phyloP scores from a whole-genome alignment of 2,888 invertebrate genomes.

The Polydrusus cervinus region DNA sequence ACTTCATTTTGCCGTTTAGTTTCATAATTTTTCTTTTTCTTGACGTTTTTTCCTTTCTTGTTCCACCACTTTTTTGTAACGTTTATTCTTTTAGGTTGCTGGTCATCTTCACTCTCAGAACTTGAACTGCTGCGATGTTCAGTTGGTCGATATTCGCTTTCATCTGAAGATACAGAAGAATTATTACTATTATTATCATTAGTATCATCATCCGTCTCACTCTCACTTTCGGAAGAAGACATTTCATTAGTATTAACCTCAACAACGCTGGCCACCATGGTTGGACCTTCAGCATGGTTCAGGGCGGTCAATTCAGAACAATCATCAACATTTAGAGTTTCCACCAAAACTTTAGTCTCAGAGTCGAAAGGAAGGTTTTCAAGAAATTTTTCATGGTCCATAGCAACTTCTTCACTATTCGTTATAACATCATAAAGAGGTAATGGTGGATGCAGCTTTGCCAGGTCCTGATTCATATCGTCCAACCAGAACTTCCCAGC shows the following conservation, averaged over 20 bases:
- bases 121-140: background rate
- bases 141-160: background rate
- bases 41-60: slow-evolving; percentile 4
- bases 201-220: slow-evolving; percentile 15
- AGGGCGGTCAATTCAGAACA: slow-evolving; percentile 29
- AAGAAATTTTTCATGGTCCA: slow-evolving; percentile 13
- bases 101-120: background rate
- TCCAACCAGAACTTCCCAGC: background rate
- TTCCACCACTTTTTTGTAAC: background rate
- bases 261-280: slow-evolving; percentile 30
- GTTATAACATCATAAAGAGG: slow-evolving; percentile 1
- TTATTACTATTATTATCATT: slow-evolving; percentile 13
- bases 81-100: background rate
- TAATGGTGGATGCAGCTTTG: background rate
- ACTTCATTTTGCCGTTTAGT: background rate
- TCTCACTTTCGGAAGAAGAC: slow-evolving; percentile 11
- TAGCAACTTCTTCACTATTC: background rate
- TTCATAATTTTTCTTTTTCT: background rate
- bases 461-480: background rate
- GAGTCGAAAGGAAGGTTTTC: background rate
- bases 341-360: slow-evolving; percentile 23
- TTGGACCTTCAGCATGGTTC: slow-evolving; percentile 21
- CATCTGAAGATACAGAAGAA: slow-evolving; percentile 31
- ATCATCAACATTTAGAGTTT: slow-evolving; percentile 13
- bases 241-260: slow-evolving; percentile 39